phyloP scores from a whole-genome alignment of 2,797 vertebrate genomes.

The Gymnocypris eckloni region DNA sequence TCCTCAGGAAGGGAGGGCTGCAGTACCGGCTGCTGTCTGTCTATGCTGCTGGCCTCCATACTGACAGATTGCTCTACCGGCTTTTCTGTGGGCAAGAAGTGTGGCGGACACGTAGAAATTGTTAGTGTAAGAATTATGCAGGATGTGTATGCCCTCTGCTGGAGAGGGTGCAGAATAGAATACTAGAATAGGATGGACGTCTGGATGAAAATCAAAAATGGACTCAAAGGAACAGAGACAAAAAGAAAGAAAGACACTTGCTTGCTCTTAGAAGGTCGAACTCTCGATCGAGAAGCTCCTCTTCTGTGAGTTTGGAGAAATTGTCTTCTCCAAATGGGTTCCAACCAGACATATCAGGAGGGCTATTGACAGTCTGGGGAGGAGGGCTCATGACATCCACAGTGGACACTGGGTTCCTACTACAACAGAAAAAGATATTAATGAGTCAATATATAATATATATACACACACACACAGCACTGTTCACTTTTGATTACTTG shows the following conservation, averaged over 20 bases:
- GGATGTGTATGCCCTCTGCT: constrained; percentile 40
- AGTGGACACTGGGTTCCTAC: constrained; percentile 78
- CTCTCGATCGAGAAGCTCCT: constrained; percentile 96
- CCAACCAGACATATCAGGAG: constrained; percentile 97
- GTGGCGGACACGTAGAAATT: neutral
- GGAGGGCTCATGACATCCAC: constrained; percentile 77
- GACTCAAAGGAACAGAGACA: neutral
- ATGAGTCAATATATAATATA: neutral
- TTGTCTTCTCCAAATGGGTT: constrained; percentile 99
- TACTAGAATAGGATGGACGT: neutral
- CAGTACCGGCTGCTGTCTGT: constrained; percentile 73
- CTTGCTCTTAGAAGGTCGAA: constrained; percentile 99
- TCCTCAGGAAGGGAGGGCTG: constrained; percentile 85
- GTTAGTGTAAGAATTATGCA: constrained; percentile 12
- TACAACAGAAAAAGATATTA: constrained; percentile 9
- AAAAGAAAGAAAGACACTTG: constrained; percentile 78
- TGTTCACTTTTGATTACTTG: neutral
- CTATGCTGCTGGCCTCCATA: constrained; percentile 78
- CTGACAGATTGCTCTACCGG: constrained; percentile 82
- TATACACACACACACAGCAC: neutral
- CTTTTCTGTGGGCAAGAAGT: constrained; percentile 81
- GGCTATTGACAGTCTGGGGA: constrained; percentile 83
- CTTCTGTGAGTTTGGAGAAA: constrained; percentile 95
- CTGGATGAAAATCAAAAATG: neutral
- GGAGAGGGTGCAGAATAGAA: constrained; percentile 26